These are phyloP conservation scores for Drosophila miranda DNA, from an alignment of 1,140 invertebrate genomes.

Conservation along the genomic window DNA sequence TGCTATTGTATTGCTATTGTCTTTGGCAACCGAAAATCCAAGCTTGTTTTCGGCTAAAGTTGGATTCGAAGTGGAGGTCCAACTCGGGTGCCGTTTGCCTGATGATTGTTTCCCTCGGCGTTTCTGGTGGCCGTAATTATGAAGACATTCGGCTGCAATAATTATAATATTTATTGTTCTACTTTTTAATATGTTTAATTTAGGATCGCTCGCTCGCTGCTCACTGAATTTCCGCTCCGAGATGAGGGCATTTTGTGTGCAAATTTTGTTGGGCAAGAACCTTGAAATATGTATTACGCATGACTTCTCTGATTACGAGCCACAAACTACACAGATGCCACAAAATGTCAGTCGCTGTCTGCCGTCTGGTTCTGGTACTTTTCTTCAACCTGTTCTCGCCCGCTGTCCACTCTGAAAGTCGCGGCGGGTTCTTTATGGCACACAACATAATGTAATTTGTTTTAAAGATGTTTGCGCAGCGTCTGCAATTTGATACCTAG, in stretches of 20 bases:
- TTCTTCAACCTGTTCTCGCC: conserved; percentile 59
- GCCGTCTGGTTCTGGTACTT: conserved; percentile 32
- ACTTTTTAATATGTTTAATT: conserved; percentile 53
- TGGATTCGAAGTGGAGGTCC: conserved; percentile 26
- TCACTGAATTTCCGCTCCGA: conserved; percentile 48
- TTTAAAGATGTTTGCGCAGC: conserved; percentile 37
- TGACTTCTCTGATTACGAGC: conserved; percentile 53
- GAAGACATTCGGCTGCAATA: conserved; percentile 70
- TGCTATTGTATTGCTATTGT: conserved; percentile 57
- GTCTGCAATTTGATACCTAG: conserved; percentile 43
- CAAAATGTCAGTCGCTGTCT: conserved; percentile 63
- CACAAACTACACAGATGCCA: conserved; percentile 23
- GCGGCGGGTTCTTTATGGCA: conserved; percentile 56
- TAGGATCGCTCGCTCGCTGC: neutral
- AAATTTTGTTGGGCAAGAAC: conserved; percentile 41
- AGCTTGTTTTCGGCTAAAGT: conserved; percentile 33
- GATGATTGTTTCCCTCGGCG: conserved; percentile 37
- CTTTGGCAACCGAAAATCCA: conserved; percentile 66
- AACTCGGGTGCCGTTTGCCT: conserved; percentile 38
- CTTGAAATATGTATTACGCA: conserved; percentile 68
- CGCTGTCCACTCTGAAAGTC: conserved; percentile 67
- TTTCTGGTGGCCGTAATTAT: conserved; percentile 46
- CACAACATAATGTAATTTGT: conserved; percentile 43
- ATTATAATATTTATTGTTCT: conserved; percentile 72
- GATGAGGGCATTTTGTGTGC: conserved; percentile 27